phyloP scores from a whole-genome alignment of 2,797 vertebrate species.

The Urophycis tenuis region DNA sequence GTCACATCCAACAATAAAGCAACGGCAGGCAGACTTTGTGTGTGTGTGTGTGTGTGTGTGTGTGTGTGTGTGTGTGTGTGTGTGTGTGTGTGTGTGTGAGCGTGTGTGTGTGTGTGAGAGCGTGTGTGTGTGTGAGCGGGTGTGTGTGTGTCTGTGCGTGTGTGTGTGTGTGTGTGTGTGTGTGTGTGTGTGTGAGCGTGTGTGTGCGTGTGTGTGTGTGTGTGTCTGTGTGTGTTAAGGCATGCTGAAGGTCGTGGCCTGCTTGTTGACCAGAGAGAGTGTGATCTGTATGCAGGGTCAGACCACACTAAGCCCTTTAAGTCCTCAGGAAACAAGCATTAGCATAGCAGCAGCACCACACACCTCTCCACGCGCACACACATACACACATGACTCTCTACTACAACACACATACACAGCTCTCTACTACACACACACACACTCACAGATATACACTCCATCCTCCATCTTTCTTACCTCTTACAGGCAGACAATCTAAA shows the following conservation, averaged over 20 bases:
- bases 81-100: neutral
- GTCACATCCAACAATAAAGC: neutral
- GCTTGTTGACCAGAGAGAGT: constrained; percentile 73
- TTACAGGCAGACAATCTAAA: constrained; percentile 27
- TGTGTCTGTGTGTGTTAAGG: constrained; percentile 46
- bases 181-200: constrained; percentile 10
- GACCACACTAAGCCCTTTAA: constrained; percentile 71
- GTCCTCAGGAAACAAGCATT: constrained; percentile 76
- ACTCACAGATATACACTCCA: neutral
- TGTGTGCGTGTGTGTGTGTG: neutral
- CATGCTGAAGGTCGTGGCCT: constrained; percentile 69
- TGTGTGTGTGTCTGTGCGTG: neutral
- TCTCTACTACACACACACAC: neutral
- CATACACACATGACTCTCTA: constrained; percentile 27
- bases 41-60: too few relatives aligned
- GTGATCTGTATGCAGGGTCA: constrained; percentile 78
- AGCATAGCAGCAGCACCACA: constrained; percentile 60
- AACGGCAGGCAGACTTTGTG: neutral
- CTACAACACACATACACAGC: neutral
- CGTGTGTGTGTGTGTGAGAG: too few relatives aligned
- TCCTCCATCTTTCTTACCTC: constrained; percentile 11
- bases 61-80: too few relatives aligned
- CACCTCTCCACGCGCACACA: constrained; percentile 33
- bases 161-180: neutral
- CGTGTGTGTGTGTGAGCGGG: neutral